Evolutionary conservation across 2,888 invertebrate genomes (phyloP).

Genomic region (Spialia ferax): DNA sequence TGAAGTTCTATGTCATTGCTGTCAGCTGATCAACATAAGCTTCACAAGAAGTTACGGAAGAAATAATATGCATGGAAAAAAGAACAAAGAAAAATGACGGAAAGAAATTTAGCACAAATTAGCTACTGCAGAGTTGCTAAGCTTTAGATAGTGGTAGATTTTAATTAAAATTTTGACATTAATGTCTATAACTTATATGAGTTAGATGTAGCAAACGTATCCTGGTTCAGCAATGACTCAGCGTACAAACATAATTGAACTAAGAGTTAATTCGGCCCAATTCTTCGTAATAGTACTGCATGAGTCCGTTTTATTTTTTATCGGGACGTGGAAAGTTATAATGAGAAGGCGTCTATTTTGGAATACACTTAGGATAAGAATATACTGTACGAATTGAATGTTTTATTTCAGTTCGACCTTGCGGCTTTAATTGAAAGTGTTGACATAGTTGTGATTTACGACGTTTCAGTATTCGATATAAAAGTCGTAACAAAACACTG

Average conservation of each 20-base stretch:
- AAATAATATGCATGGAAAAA: too few relatives aligned
- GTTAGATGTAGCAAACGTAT: too few relatives aligned
- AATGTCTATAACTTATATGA: not conserved
- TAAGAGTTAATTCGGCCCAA: slow-evolving; percentile 38
- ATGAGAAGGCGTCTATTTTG: slow-evolving; percentile 78
- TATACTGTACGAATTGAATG: slow-evolving; percentile 64
- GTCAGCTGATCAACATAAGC: too few relatives aligned
- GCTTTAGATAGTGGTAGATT: not conserved
- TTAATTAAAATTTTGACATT: not conserved
- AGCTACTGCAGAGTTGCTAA: too few relatives aligned
- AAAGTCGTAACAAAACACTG: slow-evolving; percentile 70
- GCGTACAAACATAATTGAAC: not conserved
- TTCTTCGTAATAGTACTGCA: slow-evolving; percentile 69
- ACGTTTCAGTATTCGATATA: slow-evolving; percentile 68
- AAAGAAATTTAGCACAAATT: too few relatives aligned
- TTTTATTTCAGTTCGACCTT: slow-evolving; percentile 70
- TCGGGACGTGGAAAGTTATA: slow-evolving; percentile 78
- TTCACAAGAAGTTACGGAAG: too few relatives aligned
- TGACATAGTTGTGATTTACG: slow-evolving; percentile 80
- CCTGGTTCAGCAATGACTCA: not conserved
- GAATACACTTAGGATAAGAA: slow-evolving; percentile 76
- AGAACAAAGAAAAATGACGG: too few relatives aligned
- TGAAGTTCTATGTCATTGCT: too few relatives aligned
- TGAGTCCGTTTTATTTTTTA: slow-evolving; percentile 81
- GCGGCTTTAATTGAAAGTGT: slow-evolving; percentile 80